These are phyloP conservation scores for Ephestia elutella DNA, from an alignment of 1,140 invertebrate species.

Conservation along the genomic window DNA sequence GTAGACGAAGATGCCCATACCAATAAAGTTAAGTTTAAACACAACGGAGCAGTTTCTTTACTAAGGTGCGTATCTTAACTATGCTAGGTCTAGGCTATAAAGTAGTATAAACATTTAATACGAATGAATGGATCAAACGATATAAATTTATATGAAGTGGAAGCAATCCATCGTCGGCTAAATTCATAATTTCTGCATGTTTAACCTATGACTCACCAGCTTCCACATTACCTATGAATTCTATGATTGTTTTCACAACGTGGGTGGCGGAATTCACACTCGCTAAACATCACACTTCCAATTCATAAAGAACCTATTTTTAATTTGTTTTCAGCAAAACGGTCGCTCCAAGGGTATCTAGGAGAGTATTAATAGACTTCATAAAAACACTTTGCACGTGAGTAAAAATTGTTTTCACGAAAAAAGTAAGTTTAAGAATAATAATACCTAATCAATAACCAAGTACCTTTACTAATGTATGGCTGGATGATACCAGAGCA, in stretches of 20 bases:
- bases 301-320: constrained; percentile 13
- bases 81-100: background rate
- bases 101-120: background rate
- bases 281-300: constrained; percentile 6
- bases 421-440: too few relatives aligned
- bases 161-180: background rate
- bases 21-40: too few relatives aligned
- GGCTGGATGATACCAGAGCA: too few relatives aligned
- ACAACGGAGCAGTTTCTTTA: too few relatives aligned
- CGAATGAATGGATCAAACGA: background rate
- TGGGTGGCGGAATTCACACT: background rate
- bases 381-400: constrained; percentile 5
- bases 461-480: too few relatives aligned
- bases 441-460: too few relatives aligned
- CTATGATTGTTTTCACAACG: background rate
- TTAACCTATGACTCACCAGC: background rate
- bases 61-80: too few relatives aligned
- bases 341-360: constrained; percentile 14
- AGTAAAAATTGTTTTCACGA: constrained; percentile 2
- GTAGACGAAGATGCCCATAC: too few relatives aligned
- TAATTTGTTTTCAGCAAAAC: constrained; percentile 10
- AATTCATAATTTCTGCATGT: background rate
- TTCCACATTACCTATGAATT: background rate
- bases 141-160: background rate
- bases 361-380: constrained; percentile 9